A percentile compares a stretch with the other conserved stretches of the same genome.
Evolutionary conservation across 2,888 invertebrate genomes (phyloP).

Genomic region (Pecten maximus): DNA sequence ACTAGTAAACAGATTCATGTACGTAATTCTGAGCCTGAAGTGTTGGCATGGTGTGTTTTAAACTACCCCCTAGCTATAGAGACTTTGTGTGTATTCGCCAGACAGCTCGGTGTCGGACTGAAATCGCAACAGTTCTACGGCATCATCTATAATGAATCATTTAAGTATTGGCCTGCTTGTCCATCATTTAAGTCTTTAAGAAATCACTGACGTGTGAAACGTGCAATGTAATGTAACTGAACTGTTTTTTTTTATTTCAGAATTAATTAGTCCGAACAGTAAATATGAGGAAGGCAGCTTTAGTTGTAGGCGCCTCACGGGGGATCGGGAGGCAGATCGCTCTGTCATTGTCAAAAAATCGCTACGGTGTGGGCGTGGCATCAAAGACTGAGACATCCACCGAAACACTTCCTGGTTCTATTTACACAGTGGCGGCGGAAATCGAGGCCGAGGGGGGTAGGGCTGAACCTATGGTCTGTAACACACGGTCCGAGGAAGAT

Average conservation of each 20-base stretch:
- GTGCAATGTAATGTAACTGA: not conserved
- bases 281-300: conserved; percentile 62
- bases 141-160: no score
- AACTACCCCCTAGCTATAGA: no score
- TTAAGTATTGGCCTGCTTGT: no score
- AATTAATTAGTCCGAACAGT: not conserved
- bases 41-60: no score
- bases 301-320: conserved; percentile 75
- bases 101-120: no score
- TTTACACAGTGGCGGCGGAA: conserved; percentile 69
- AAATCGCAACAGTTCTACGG: no score
- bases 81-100: no score
- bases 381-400: conserved; percentile 70
- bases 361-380: conserved; percentile 73
- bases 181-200: no score
- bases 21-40: no score
- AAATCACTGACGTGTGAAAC: no score
- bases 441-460: conserved; percentile 66
- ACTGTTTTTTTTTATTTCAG: not conserved
- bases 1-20: no score
- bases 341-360: conserved; percentile 66
- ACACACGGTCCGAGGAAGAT: conserved; percentile 68
- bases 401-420: conserved; percentile 68
- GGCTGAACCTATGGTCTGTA: conserved; percentile 69
- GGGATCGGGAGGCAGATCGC: conserved; percentile 77